These are phyloP conservation scores for Ennomos erosarius DNA, from an alignment of 2,888 invertebrate genomes.

Conservation along the genomic window DNA sequence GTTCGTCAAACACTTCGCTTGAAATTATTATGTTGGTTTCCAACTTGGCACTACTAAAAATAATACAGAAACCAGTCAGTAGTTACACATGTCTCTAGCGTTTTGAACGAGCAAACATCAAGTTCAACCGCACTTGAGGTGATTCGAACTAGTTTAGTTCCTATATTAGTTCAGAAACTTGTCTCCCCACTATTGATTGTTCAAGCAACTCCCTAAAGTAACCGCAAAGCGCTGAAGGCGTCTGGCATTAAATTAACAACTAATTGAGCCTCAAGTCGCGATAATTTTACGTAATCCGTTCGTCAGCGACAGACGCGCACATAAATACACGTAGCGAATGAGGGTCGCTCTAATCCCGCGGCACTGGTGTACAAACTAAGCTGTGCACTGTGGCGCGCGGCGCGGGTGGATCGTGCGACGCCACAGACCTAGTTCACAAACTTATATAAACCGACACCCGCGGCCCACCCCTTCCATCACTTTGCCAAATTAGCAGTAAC, in stretches of 20 bases:
- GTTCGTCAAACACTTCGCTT: slow-evolving; percentile 3
- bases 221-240: slow-evolving; percentile 15
- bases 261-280: slow-evolving; percentile 11
- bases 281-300: slow-evolving; percentile 14
- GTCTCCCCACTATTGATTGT: slow-evolving; percentile 7
- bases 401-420: no score
- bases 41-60: neutral
- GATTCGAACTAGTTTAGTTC: neutral
- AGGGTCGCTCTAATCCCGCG: neutral
- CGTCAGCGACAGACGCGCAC: neutral
- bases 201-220: slow-evolving; percentile 8
- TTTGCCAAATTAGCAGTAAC: slow-evolving; percentile 9
- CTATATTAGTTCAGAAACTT: slow-evolving; percentile 5
- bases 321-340: neutral
- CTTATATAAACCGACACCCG: slow-evolving; percentile 1
- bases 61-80: neutral
- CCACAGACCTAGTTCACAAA: slow-evolving; percentile 1
- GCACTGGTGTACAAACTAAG: neutral
- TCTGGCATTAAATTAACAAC: slow-evolving; percentile 16
- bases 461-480: neutral
- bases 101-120: neutral
- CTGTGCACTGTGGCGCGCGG: no score
- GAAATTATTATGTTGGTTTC: neutral
- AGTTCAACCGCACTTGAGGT: neutral
- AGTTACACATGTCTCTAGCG: neutral